Evolutionary conservation across 2,888 invertebrate species (phyloP), one percentile per base, ranked within the genome.

Genomic region (Yponomeuta evonymella): DNA sequence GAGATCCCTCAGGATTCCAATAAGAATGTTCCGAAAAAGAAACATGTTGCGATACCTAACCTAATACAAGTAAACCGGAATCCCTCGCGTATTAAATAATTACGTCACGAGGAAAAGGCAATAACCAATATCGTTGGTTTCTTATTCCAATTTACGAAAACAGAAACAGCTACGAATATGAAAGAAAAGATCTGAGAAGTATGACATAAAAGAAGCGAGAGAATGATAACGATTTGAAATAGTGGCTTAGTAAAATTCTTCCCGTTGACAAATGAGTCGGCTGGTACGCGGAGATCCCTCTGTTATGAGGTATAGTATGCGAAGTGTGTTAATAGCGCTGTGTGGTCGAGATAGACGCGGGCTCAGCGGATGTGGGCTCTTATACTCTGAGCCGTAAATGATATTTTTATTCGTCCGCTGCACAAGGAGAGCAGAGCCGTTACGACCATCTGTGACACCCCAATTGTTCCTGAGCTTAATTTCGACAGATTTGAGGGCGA

Each of bases 371-470:
- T 85, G 81, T 81, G 79, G 79, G 79, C 77, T 80, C 79, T 81
- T 83, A 83, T 79, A 81, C 83, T 75, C 64, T 67, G 43, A 29
- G 74, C 76, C 81, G 84, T 88, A 88, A 89, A 89, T 89, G 86
- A 88, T 86, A 88, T 88, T 89, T 89, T 88, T 88, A 88, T 85
- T 84, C 82, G 86, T 85, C 83, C 84, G 83, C 81, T 83, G 79
- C 77, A 12, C 76, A 77, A 79, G 77, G 77, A 80, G 78, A 78
- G 75, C 76, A 81, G 79, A 83, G 88, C 87, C 82, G 88, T 90
- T 89, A 89, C 81, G 77, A 76, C 86, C 90, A 91, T 89, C 89
- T 91, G 91, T 78, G 89, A 82, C 89, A 86, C 87, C 87, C 89
- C 88, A 86, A 86, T 86, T 77, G 83, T 83, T 80, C 81, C 78